Evolutionary conservation across 2,113 vertebrate genomes (phyloP), one percentile per base, ranked within the genome.

Genomic region (Guaruba guarouba): DNA sequence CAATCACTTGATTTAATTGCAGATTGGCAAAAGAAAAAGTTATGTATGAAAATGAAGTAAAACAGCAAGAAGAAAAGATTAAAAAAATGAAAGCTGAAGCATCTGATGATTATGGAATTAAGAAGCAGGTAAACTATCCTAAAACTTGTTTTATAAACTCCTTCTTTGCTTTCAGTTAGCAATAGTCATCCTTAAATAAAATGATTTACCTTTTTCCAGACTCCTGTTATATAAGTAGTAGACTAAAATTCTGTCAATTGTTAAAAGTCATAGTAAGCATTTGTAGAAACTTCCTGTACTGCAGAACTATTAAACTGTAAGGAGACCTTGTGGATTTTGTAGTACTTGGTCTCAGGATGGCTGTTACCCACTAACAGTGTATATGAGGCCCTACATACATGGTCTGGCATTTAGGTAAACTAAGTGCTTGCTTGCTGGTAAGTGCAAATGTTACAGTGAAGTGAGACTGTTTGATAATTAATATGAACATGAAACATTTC

Each of bases 1-100:
- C 68, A 78, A 28, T 69, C 14, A 29, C 83, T 96, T 97, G 63
- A 13, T 96, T 97, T 96, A 69, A 96, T 97, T 96, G 77, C 97
- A 99, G 99, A 83, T 97, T 99, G 96, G 98, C 98, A 27, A 99
- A 99, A 97, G 99, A 99, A 97, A 98, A 99, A 97, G 61, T 98
- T 46, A 97, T 98, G 90, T 99, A 99, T 97, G 98, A 98, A 97
- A 98, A 98, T 44, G 99, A 99, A 97, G 98, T 98, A 68, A 99
- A 98, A 97, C 98, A 99, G 82, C 99, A 99, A 96, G 99, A 99
- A 98, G 99, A 99, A 97, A 99, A 98, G 97, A 96, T 99, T 64
- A 99, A 99, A 94, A 98, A 97, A 71, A 97, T 99, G 98, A 99
- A 99, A 97, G 98, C 98, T 20, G 99, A 99, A 96, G 98, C 97